phyloP scores from a whole-genome alignment of 2,113 vertebrate species.

The Oryzias melastigma region DNA sequence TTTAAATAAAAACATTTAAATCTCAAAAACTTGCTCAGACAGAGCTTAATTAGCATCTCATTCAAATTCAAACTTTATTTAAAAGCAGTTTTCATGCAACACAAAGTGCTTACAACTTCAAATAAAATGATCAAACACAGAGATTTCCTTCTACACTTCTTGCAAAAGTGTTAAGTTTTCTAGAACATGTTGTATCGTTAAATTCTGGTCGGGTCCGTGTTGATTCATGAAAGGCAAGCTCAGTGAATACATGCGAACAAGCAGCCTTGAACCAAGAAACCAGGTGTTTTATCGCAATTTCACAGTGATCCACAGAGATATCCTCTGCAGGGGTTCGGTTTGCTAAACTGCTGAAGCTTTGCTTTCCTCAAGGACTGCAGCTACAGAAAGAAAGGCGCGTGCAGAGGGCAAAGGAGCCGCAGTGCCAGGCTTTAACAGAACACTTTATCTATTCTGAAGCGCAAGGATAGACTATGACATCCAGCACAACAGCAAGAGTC shows the following conservation, averaged over 20 bases:
- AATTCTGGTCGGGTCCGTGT: neutral
- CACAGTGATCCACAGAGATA: constrained; percentile 26
- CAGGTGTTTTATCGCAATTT: constrained; percentile 37
- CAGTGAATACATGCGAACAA: constrained; percentile 5
- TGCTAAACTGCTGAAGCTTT: constrained; percentile 68
- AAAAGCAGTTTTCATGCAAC: too few species aligned
- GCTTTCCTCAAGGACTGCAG: constrained; percentile 66
- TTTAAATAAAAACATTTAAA: too few species aligned
- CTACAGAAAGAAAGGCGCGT: constrained; percentile 48
- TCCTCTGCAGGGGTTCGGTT: constrained; percentile 50
- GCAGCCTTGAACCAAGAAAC: neutral
- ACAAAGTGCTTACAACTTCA: too few species aligned
- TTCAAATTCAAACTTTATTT: too few species aligned
- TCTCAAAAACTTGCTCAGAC: too few species aligned
- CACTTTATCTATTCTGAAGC: constrained; percentile 24
- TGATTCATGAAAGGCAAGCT: constrained; percentile 2
- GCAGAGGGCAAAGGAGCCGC: constrained; percentile 61
- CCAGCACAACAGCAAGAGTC: neutral
- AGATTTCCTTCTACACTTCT: too few species aligned
- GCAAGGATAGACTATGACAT: constrained; percentile 9
- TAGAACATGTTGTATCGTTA: neutral
- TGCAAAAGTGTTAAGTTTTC: too few species aligned
- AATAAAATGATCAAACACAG: too few species aligned
- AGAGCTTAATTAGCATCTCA: too few species aligned
- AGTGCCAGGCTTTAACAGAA: constrained; percentile 48